Evolutionary conservation across 2,797 vertebrate species (phyloP), one percentile per base, ranked within the genome.

Genomic region (Malacoctenus gilli): DNA sequence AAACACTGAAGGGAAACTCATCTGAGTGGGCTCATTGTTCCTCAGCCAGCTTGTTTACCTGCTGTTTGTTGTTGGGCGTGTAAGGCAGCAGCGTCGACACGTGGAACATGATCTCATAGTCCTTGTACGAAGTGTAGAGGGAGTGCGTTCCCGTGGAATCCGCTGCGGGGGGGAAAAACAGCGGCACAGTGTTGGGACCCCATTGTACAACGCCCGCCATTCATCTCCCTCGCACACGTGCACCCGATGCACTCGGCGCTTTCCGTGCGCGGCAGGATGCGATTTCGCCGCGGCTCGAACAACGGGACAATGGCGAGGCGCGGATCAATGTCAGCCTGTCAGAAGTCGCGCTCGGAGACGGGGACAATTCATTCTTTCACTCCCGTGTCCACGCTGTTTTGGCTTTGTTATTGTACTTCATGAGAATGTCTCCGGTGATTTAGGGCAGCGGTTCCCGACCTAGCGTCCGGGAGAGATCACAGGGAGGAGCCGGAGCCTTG

Each of bases 51-150:
- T 12, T 34, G 25, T 63, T 82, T 91, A 99, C 96, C 95, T 99
- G 96, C 59, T 98, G 96, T 75, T 95, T 97, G 90, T 99, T 99
- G 92, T 99, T 99, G 47, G 96, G 94, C 20, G 95, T 99, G 78
- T 98, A 96, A 20, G 96, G 96, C 75, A 98, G 90, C 91, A 99
- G 92, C 40, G 96, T 98, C 5, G 96, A 96, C 71, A 99, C 96
- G 0, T 99, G 96, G 87, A 99, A 99, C 96, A 99, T 99, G 61
- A 99, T 93, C 90, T 99, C 96, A 68, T 98, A 98, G 89, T 98
- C 96, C 84, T 96, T 98, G 81, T 95, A 98, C 0, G 94, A 91
- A 16, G 96, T 99, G 73, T 98, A 99, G 2, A 99, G 89, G 72
- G 96, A 99, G 80, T 98, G 94, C 48, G 94, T 98, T 66, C 96